Conservation (phyloP, 2,113 vertebrate genomes). For the Ochotona curzoniae region DNA sequence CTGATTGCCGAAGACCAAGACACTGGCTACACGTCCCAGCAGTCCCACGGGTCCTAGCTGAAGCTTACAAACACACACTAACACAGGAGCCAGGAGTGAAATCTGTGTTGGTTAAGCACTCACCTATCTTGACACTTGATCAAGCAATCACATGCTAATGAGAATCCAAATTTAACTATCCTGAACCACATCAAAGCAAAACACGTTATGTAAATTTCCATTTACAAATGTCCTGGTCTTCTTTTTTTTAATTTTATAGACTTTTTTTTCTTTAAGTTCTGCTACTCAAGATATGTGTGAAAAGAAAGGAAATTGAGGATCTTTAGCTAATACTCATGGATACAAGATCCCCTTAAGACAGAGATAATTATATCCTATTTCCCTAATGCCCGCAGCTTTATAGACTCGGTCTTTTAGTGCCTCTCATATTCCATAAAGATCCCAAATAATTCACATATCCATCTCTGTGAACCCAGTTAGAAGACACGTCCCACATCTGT, state of each 20-base stretch:
- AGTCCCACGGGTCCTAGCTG: conserved; percentile 57
- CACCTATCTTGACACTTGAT: conserved; percentile 62
- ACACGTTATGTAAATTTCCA: conserved; percentile 68
- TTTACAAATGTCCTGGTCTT: conserved; percentile 44
- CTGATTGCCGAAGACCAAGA: conserved; percentile 59
- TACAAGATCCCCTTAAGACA: conserved; percentile 66
- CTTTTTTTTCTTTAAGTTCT: conserved; percentile 55
- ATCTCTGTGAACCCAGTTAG: conserved; percentile 61
- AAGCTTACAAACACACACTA: conserved; percentile 43
- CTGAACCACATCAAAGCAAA: conserved; percentile 75
- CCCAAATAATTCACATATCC: conserved; percentile 63
- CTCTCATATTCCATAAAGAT: conserved; percentile 60
- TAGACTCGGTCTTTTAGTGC: conserved; percentile 79
- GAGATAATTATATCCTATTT: conserved; percentile 70
- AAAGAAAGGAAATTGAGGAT: conserved; percentile 65
- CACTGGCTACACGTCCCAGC: conserved; percentile 50
- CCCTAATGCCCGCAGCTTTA: conserved; percentile 78
- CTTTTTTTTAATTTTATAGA: background rate
- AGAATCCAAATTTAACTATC: conserved; percentile 78
- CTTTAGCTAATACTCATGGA: conserved; percentile 81
- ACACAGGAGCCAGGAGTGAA: background rate
- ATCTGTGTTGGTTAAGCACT: conserved; percentile 67
- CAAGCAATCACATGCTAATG: conserved; percentile 80
- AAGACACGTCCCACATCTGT: conserved; percentile 53
- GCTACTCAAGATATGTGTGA: conserved; percentile 44